Conservation (phyloP, 2,113 vertebrate genomes). For the Saguinus midas region DNA sequence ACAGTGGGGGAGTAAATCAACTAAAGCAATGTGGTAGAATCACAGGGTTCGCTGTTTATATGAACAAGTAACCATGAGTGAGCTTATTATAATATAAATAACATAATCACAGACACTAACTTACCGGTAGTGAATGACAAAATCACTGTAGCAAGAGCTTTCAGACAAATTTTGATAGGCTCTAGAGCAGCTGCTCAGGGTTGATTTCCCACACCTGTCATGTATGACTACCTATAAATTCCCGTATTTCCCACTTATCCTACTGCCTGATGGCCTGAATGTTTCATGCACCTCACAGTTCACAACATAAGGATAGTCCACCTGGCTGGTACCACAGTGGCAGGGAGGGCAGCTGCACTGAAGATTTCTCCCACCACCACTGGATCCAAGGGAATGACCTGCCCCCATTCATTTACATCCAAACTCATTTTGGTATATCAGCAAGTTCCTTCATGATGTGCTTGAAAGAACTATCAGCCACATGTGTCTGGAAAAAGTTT, state of each 20-base stretch:
- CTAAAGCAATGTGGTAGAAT: background rate
- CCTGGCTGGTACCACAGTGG: background rate
- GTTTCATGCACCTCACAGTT: background rate
- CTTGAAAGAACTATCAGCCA: background rate
- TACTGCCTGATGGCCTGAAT: background rate
- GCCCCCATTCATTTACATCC: background rate
- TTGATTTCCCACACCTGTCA: background rate
- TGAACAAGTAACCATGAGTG: background rate
- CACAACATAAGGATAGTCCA: background rate
- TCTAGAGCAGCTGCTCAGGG: background rate
- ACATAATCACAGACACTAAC: background rate
- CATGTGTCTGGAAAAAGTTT: background rate
- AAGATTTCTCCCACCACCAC: background rate
- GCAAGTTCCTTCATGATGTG: background rate
- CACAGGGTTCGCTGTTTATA: background rate
- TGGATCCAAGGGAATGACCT: background rate
- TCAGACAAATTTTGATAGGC: background rate
- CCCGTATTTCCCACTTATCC: background rate
- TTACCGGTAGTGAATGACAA: background rate
- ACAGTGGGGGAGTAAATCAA: background rate
- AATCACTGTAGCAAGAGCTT: background rate
- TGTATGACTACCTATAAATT: too few relatives aligned
- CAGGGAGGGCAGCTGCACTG: background rate
- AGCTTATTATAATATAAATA: background rate
- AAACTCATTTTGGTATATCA: background rate